A percentile compares a stretch with the other conserved stretches of the same genome.
Conservation (phyloP, 1,140 invertebrate genomes). For the Oryzaephilus surinamensis region DNA sequence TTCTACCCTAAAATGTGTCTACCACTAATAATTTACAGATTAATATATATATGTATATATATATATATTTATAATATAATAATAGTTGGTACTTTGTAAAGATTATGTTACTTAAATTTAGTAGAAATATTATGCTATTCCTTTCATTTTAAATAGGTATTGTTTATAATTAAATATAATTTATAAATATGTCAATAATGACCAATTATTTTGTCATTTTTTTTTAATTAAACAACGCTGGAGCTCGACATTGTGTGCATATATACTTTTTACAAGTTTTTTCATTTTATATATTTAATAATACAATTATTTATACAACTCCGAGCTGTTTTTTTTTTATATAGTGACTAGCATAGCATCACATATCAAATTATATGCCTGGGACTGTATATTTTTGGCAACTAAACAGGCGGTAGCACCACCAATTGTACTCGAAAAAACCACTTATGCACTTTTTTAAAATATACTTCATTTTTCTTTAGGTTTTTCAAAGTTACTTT, state of each 20-base stretch:
- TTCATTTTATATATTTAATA: no score
- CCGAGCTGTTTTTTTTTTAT: slow-evolving; percentile 25
- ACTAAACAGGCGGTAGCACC: slow-evolving; percentile 19
- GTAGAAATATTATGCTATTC: slow-evolving; percentile 50
- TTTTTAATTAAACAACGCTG: no score
- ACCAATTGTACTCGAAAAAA: no score
- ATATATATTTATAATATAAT: slow-evolving; percentile 29
- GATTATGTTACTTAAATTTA: slow-evolving; percentile 49
- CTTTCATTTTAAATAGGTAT: slow-evolving; percentile 21
- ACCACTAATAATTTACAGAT: slow-evolving; percentile 30
- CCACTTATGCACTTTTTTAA: no score
- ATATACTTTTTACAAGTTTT: no score
- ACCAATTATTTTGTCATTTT: no score
- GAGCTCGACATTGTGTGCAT: slow-evolving; percentile 9
- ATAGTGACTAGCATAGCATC: slow-evolving; percentile 24
- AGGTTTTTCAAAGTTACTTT: no score
- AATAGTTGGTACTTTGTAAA: slow-evolving; percentile 53
- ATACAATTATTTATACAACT: no score
- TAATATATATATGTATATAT: slow-evolving; percentile 29
- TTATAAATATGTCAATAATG: slow-evolving; percentile 21
- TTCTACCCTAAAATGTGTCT: slow-evolving; percentile 26
- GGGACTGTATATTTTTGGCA: no score
- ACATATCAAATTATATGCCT: no score
- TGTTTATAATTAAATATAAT: slow-evolving; percentile 20
- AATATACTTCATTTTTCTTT: no score